Evolutionary conservation across 2,888 invertebrate genomes (phyloP).

Genomic region (Nephrocerus scutellatus): DNA sequence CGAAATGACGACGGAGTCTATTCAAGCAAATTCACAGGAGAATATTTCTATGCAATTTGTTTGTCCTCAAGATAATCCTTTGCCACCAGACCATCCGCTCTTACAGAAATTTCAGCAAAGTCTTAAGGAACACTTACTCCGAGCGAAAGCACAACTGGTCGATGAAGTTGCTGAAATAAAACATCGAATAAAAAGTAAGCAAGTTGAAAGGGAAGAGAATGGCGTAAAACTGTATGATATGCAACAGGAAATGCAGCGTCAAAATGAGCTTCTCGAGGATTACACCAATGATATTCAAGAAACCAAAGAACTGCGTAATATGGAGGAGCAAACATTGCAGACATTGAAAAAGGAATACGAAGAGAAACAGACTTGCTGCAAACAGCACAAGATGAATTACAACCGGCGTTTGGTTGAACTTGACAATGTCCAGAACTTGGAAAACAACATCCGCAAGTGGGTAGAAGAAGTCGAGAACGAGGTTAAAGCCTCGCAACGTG

Average conservation of each 20-base stretch:
- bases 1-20: too few relatives aligned
- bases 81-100: slow-evolving; percentile 66
- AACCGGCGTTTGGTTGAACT: slow-evolving; percentile 38
- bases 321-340: slow-evolving; percentile 40
- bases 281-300: slow-evolving; percentile 46
- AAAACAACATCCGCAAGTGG: slow-evolving; percentile 43
- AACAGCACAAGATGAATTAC: slow-evolving; percentile 34
- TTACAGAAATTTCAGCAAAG: slow-evolving; percentile 67
- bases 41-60: too few relatives aligned
- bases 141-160: slow-evolving; percentile 58
- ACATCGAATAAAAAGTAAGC: slow-evolving; percentile 38
- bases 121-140: slow-evolving; percentile 58
- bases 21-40: too few relatives aligned
- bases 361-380: slow-evolving; percentile 30
- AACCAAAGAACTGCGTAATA: slow-evolving; percentile 38
- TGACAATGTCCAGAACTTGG: slow-evolving; percentile 37
- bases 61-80: too few relatives aligned
- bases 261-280: slow-evolving; percentile 48
- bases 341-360: slow-evolving; percentile 42
- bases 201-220: slow-evolving; percentile 42
- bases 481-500: slow-evolving; percentile 42
- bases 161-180: slow-evolving; percentile 64
- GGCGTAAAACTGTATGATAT: slow-evolving; percentile 49
- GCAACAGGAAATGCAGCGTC: slow-evolving; percentile 49
- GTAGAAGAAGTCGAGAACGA: slow-evolving; percentile 41